Conservation (phyloP, 2,113 vertebrate species). For the Gavialis gangeticus region DNA sequence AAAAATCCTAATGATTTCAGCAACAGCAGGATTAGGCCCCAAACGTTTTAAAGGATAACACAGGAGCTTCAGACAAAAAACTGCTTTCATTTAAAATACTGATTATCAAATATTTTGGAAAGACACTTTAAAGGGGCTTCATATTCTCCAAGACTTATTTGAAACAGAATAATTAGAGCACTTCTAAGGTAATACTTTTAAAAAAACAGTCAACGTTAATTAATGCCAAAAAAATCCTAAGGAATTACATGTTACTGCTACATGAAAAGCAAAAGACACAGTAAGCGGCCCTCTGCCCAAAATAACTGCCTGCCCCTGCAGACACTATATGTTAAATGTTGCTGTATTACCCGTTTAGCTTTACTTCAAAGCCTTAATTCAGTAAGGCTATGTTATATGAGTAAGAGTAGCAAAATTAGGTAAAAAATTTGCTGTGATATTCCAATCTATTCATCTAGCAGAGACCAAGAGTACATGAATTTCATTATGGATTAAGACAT, state of each 20-base stretch:
- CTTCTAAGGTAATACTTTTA: conserved; percentile 75
- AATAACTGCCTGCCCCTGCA: conserved; percentile 13
- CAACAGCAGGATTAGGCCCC: background rate
- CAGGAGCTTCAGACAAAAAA: conserved; percentile 25
- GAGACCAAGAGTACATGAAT: background rate
- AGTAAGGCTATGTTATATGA: background rate
- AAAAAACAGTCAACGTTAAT: conserved; percentile 74
- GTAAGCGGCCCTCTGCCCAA: conserved; percentile 72
- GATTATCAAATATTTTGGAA: conserved; percentile 51
- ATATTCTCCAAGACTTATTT: conserved; percentile 50
- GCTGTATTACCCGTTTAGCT: conserved; percentile 36
- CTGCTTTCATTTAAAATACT: conserved; percentile 60
- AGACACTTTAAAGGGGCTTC: conserved; percentile 48
- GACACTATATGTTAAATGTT: conserved; percentile 56
- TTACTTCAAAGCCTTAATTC: background rate
- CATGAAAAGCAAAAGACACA: conserved; percentile 68
- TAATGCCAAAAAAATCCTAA: conserved; percentile 79
- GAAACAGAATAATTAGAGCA: conserved; percentile 56
- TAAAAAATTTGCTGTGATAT: background rate
- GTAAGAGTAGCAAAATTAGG: background rate
- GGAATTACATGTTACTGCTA: conserved; percentile 76
- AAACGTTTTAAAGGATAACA: conserved; percentile 21
- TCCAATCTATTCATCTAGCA: background rate
- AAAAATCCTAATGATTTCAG: background rate
- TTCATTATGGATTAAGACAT: conserved; percentile 1